Evolutionary conservation across 2,797 vertebrate genomes (phyloP).

Genomic region (Octomys mimax): DNA sequence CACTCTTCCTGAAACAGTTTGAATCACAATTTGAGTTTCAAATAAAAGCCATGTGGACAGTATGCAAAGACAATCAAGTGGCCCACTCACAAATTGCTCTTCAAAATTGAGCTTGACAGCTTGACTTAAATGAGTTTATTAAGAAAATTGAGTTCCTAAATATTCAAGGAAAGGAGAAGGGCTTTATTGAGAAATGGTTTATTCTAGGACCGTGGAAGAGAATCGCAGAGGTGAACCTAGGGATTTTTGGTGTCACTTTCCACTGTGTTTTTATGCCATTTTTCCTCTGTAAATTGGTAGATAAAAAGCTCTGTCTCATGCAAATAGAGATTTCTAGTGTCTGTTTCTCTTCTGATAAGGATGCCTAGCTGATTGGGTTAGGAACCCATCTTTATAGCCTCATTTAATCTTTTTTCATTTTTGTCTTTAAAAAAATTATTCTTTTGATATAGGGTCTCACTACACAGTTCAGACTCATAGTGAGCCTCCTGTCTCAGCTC

Average conservation of each 20-base stretch:
- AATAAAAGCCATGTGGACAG: conserved; percentile 57
- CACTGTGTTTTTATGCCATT: background rate
- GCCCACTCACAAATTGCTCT: conserved; percentile 36
- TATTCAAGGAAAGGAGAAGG: background rate
- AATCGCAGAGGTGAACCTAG: background rate
- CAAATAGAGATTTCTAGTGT: background rate
- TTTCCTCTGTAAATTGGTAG: background rate
- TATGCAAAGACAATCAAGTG: conserved; percentile 16
- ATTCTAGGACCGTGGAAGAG: background rate
- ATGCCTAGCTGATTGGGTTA: background rate
- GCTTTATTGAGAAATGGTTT: conserved; percentile 16
- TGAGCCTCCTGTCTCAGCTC: too few species aligned
- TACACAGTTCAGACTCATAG: too few species aligned
- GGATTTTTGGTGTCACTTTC: background rate
- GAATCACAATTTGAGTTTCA: conserved; percentile 58
- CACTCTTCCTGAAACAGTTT: background rate
- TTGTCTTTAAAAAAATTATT: too few species aligned
- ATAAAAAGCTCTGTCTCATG: background rate
- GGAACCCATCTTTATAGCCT: background rate
- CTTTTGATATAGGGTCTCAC: too few species aligned
- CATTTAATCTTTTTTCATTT: background rate
- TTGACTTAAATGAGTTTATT: conserved; percentile 53
- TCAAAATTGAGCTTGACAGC: conserved; percentile 39
- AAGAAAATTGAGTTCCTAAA: conserved; percentile 7
- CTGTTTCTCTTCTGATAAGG: background rate